Evolutionary conservation across 2,797 vertebrate species (phyloP).

Genomic region (Pangasius djambal): DNA sequence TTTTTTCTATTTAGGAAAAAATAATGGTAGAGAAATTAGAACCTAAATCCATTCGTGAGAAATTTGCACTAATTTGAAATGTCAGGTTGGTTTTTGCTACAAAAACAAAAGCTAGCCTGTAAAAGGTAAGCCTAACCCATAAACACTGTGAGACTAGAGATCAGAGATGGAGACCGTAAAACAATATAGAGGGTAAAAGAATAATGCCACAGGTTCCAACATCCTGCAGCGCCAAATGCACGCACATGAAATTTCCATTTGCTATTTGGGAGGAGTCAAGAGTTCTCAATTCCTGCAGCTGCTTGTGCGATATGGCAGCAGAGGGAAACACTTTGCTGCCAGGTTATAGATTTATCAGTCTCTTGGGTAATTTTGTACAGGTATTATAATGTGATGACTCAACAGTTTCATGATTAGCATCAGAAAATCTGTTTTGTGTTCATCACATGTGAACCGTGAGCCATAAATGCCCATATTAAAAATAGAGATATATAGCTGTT

Average conservation of each 20-base stretch:
- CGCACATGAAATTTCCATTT: constrained; percentile 56
- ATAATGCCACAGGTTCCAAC: constrained; percentile 29
- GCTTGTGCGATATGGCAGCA: constrained; percentile 48
- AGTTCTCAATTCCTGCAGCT: constrained; percentile 45
- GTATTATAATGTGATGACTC: constrained; percentile 42
- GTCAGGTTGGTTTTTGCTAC: neutral
- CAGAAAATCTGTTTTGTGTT: constrained; percentile 42
- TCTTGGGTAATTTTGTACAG: constrained; percentile 38
- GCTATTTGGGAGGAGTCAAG: constrained; percentile 42
- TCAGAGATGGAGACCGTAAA: neutral
- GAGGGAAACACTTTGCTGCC: constrained; percentile 26
- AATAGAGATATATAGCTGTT: constrained; percentile 28
- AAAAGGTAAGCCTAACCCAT: neutral
- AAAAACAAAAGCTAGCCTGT: neutral
- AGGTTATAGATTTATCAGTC: constrained; percentile 54
- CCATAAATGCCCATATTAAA: constrained; percentile 36
- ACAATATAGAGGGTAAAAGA: constrained; percentile 29
- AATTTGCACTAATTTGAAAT: constrained; percentile 4
- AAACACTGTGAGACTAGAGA: neutral
- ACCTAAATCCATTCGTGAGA: neutral
- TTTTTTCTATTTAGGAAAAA: neutral
- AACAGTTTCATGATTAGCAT: constrained; percentile 37
- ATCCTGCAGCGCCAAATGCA: constrained; percentile 34
- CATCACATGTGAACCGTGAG: constrained; percentile 31
- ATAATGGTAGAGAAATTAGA: constrained; percentile 1